Evolutionary conservation across 2,113 vertebrate genomes (phyloP), one percentile per base, ranked within the genome.

Genomic region (Leucopsar rothschildi): DNA sequence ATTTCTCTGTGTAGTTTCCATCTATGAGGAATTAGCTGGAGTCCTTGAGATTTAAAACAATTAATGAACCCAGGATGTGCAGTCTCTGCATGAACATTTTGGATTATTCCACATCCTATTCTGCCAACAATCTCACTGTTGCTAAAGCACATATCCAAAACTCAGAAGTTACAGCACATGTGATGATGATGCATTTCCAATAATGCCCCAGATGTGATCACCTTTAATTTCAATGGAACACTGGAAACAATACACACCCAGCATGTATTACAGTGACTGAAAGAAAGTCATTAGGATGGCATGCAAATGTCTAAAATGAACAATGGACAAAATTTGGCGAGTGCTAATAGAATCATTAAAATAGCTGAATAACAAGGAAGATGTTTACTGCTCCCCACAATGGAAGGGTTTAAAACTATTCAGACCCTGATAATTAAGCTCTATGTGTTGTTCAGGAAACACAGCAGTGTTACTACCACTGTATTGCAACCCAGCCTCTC

Each of bases 281-380:
- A 60, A 79, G 56, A 88, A 52, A 88, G 33, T 57, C 44, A 82
- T 73, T 88, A 77, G 33, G 12, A 14, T 83, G 33, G 24, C 21
- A 61, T 81, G 84, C 52, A 93, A 95, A 71, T 88, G 83, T 49
- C 63, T 81, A 55, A 85, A 86, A 80, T 40, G 19, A 95, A 78
- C 28, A 50, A 79, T 55, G 44, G 40, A 53, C 11, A 61, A 82
- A 96, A 94, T 79, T 56, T 87, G 59, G 44, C 84, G 89, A 80
- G 17, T 71, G 28, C 42, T 91, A 76, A 87, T 39, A 89, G 49
- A 90, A n/a, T 20, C n/a, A 88, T 69, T 86, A 61, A 90, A 91
- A 50, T 31, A 64, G 47, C n/a, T 78, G 55, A 81, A 85, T 61
- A 42, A 70, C 85, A 78, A 66, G 77, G 69, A 75, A 72, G 12